Percentiles rank a stretch among this genome's conserved stretches.
These are phyloP conservation scores for Ictidomys tridecemlineatus DNA, from an alignment of 2,113 vertebrate species.

Conservation along the genomic window DNA sequence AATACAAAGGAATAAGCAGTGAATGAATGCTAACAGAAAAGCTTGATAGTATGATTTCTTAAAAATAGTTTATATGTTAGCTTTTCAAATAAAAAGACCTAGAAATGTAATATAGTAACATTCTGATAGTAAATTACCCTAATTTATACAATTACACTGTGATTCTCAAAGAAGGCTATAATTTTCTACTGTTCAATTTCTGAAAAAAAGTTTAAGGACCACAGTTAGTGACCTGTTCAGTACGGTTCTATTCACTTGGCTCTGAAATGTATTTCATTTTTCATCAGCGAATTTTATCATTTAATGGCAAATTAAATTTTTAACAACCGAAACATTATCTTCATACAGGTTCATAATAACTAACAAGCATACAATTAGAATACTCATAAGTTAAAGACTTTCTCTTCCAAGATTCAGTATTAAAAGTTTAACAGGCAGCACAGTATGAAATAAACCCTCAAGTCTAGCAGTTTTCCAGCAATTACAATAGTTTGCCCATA, in stretches of 20 bases:
- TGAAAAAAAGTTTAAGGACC: background rate
- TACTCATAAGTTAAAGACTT: constrained; percentile 35
- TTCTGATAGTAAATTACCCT: background rate
- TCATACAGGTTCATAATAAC: constrained; percentile 29
- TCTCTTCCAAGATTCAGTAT: background rate
- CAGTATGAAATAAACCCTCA: background rate
- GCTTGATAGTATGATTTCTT: background rate
- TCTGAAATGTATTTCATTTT: constrained; percentile 44
- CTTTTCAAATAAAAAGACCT: constrained; percentile 41
- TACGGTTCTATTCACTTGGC: background rate
- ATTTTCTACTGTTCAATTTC: background rate
- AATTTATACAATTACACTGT: background rate
- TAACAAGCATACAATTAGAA: background rate
- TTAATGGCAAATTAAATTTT: constrained; percentile 59
- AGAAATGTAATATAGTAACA: background rate
- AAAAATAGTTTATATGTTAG: background rate
- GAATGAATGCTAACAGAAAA: background rate
- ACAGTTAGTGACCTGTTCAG: background rate
- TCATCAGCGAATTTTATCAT: constrained; percentile 34
- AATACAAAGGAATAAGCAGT: background rate
- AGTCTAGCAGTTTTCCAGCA: background rate
- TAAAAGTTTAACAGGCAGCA: background rate
- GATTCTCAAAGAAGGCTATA: background rate
- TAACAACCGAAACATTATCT: constrained; percentile 30
- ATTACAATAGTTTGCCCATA: background rate